Evolutionary conservation across 2,888 invertebrate species (phyloP).

Genomic region (Pseudococcus longispinus): DNA sequence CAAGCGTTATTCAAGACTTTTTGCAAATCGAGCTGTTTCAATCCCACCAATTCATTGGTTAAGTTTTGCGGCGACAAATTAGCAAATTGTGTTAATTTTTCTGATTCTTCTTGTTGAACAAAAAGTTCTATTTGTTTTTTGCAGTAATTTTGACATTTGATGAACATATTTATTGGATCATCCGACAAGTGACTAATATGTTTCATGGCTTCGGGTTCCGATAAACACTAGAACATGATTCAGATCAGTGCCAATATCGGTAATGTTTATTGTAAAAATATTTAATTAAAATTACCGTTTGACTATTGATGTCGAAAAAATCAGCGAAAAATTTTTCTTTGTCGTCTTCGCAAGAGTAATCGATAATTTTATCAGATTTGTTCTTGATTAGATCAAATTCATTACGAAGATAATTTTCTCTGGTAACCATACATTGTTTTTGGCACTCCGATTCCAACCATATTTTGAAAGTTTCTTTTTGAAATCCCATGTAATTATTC

Average conservation of each 20-base stretch:
- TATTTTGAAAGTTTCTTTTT: conserved; percentile 29
- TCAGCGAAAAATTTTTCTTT: conserved; percentile 2
- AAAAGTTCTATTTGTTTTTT: neutral
- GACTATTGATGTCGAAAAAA: neutral
- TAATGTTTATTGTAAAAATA: neutral
- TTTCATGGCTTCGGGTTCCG: neutral
- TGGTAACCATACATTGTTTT: conserved; percentile 40
- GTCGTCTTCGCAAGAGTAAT: conserved; percentile 10
- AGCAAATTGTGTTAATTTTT: neutral
- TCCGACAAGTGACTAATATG: neutral
- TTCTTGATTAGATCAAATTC: conserved; percentile 22
- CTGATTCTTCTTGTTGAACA: neutral
- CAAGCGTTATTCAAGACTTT: neutral
- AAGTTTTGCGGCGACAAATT: neutral
- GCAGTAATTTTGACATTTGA: neutral
- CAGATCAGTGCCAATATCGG: neutral
- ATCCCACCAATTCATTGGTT: neutral
- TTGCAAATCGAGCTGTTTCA: neutral
- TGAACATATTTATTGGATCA: conserved; percentile 17
- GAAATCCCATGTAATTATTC: neutral
- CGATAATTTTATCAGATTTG: neutral
- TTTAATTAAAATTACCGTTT: conserved; percentile 2
- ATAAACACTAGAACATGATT: neutral
- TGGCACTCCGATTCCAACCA: conserved; percentile 50
- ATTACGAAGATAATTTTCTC: conserved; percentile 12